Evolutionary conservation across 92 coral and sea anemone genomes (phyloP).

Genomic region (Pocillopora meandrina): DNA sequence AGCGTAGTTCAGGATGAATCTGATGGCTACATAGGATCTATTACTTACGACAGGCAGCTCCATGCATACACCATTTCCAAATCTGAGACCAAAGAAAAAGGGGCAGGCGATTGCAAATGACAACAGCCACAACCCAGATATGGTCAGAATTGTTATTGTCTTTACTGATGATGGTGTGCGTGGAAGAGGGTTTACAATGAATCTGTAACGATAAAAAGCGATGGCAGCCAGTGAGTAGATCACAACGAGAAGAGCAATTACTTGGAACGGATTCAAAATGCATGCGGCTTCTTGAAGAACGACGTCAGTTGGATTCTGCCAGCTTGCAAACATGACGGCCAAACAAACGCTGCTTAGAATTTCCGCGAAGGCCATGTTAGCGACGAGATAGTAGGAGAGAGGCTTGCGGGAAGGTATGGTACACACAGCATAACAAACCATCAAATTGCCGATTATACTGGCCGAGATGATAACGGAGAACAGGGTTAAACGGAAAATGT

Average conservation of each 20-base stretch:
- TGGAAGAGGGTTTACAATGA: conserved; percentile 26
- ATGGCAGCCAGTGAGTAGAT: conserved; percentile 51
- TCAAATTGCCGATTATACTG: conserved; percentile 51
- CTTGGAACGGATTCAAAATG: conserved; percentile 48
- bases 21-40: conserved; percentile 11
- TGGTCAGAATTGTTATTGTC: conserved; percentile 4
- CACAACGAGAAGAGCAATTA: conserved; percentile 42
- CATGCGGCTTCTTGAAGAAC: conserved; percentile 34
- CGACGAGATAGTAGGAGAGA: conserved; percentile 58
- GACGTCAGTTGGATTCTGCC: background rate
- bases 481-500: conserved; percentile 38
- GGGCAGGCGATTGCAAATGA: conserved; percentile 45
- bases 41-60: background rate
- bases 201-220: conserved; percentile 54
- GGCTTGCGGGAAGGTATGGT: conserved; percentile 48
- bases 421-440: conserved; percentile 49
- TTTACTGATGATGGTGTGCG: background rate
- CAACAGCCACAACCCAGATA: conserved; percentile 45
- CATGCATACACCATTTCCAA: background rate
- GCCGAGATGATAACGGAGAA: conserved; percentile 43
- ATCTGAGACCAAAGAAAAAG: conserved; percentile 30
- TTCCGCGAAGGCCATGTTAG: conserved; percentile 65
- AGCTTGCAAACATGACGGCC: conserved; percentile 33
- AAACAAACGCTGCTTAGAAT: conserved; percentile 39
- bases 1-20: conserved; percentile 42